Base-by-base conservation (phyloP, 2,797 vertebrate genomes). In the Channallabes apus region DNA sequence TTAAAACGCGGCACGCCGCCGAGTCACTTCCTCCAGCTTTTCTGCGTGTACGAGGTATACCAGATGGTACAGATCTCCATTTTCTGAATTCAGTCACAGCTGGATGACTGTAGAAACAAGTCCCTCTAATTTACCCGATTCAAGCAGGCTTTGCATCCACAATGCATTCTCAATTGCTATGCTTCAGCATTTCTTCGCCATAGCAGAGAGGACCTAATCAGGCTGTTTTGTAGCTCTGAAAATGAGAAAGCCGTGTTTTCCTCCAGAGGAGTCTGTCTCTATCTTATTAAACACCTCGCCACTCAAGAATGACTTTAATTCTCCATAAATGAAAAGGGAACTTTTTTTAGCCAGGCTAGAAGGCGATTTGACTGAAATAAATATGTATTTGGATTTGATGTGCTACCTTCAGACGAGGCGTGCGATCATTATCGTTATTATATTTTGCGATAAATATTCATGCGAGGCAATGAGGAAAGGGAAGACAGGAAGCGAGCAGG, bases 401-500 rank as follows among this genome's bases (percentile, higher is more conserved):
- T 76, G 89, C 86, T 86, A 12, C 14, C 89, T 91, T 92, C 90
- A 90, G 91, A 85, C 62, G 82, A 75, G 84, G 77, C 82, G 80
- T 89, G 87, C 87, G 91, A 94, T 94, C 91, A 91, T 84, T 85
- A 93, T 93, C 87, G 11, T 84, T 89, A 90, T 93, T 92, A 89
- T 92, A 88, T 88, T 68, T 64, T 83, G 65, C 69, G 85, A 93
- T 94, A 90, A 91, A 94, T 94, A 94, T 95, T 94, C 93, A 94
- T 93, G 90, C 91, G 87, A 86, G 88, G 84, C 90, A 84, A 24
- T 86, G 91, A 91, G 87, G 87, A 92, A 91, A 86, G 86, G 82
- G 84, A 58, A 67, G 77, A 83, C 64, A 86, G 73, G 2, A 83
- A 76, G 79, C 22, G 18, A 35, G 56, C 17, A 46, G 84, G 58